Percentiles rank a stretch among this genome's conserved stretches.
Evolutionary conservation across 1,140 invertebrate species (phyloP).

Genomic region (Hestina assimilis): DNA sequence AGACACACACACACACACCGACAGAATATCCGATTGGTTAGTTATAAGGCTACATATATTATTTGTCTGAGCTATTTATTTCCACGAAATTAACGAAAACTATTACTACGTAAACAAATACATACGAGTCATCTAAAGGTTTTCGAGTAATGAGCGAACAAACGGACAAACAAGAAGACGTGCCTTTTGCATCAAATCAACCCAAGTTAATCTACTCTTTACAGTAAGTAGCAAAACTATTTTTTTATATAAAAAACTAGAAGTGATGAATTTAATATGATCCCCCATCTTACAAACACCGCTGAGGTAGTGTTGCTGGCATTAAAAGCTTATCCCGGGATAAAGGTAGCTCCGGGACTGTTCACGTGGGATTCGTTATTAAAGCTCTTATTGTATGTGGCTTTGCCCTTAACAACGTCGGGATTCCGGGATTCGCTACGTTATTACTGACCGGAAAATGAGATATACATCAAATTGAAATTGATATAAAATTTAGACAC

Average conservation of each 20-base stretch:
- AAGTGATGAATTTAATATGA: background rate
- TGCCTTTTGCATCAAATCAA: too few species aligned
- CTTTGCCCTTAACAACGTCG: constrained; percentile 7
- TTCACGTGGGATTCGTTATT: constrained; percentile 15
- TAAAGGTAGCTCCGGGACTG: constrained; percentile 7
- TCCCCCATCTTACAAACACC: background rate
- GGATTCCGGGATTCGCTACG: constrained; percentile 4
- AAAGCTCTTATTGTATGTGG: constrained; percentile 15
- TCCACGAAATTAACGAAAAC: too few species aligned
- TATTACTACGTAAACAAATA: too few species aligned
- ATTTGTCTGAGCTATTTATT: too few species aligned
- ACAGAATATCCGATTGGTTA: too few species aligned
- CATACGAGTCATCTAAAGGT: too few species aligned
- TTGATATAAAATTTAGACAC: background rate
- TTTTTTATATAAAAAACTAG: background rate
- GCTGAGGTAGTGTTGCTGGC: constrained; percentile 8
- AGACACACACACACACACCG: too few species aligned
- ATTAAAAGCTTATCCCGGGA: constrained; percentile 16
- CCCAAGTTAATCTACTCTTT: background rate
- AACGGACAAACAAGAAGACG: too few species aligned
- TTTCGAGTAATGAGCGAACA: too few species aligned
- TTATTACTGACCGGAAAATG: constrained; percentile 12
- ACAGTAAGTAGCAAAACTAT: background rate
- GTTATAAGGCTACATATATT: too few species aligned
- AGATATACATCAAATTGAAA: background rate